These are phyloP conservation scores for Trissolcus japonicus DNA, from an alignment of 2,888 invertebrate species.

Conservation along the genomic window DNA sequence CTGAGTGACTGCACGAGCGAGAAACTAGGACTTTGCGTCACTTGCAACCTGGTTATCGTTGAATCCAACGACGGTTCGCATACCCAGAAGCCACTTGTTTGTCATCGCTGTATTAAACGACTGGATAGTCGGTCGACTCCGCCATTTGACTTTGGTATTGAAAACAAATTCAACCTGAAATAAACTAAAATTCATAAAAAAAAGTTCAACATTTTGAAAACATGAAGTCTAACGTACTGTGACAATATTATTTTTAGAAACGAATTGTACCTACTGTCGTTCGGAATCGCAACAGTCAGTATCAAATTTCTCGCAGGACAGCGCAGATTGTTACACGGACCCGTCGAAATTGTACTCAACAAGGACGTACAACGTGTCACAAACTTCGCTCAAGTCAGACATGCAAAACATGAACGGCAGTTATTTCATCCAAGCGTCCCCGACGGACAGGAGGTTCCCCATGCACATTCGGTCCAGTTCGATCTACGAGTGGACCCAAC, in stretches of 20 bases:
- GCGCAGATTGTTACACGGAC: constrained; percentile 44
- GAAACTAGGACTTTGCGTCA: constrained; percentile 58
- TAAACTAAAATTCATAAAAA: no score
- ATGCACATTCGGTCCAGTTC: constrained; percentile 8
- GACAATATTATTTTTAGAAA: constrained; percentile 53
- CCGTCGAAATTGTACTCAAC: constrained; percentile 26
- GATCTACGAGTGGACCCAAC: constrained; percentile 13
- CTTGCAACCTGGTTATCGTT: constrained; percentile 64
- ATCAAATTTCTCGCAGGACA: constrained; percentile 60
- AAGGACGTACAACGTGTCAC: constrained; percentile 46
- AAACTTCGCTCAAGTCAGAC: constrained; percentile 25
- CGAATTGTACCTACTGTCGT: constrained; percentile 61
- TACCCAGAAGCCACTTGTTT: constrained; percentile 66
- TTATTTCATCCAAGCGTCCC: constrained; percentile 55
- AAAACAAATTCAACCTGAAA: no score
- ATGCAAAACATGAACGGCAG: constrained; percentile 37
- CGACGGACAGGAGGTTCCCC: not conserved
- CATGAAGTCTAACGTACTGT: no score
- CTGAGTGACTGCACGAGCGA: constrained; percentile 25
- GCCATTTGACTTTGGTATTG: no score
- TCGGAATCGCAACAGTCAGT: constrained; percentile 60
- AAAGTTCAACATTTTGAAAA: no score
- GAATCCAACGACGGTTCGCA: constrained; percentile 60
- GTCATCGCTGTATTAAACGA: constrained; percentile 66
- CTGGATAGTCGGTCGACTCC: constrained; percentile 66